Evolutionary conservation across 2,888 invertebrate species (phyloP), one percentile per base, ranked within the genome.

Genomic region (Tipula unca): DNA sequence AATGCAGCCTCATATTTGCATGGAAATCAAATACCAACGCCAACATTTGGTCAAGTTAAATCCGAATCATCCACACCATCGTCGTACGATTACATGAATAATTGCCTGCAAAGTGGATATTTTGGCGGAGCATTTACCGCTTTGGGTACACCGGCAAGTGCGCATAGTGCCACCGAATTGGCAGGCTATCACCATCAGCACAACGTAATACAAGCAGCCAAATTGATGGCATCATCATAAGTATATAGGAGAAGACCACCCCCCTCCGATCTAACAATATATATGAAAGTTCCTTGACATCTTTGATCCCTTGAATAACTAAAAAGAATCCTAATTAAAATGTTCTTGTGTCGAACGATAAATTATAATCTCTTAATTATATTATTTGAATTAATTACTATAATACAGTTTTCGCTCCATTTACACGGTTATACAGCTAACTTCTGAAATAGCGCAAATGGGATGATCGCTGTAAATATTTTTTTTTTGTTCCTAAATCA

Each of bases 171-270:
- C 86, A 92, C 93, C 84, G 95, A 95, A 87, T 93, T 94, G 87
- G 93, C 93, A 87, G 95, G 95, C 35, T 95, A 95, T 91, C 95
- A 96, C 89, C 96, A 96, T 91, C 96, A 96, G 90, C 95, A 96
- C 89, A 96, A 96, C 91, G 96, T 96, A 87, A 95, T 96, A 69
- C 95, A 95, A 87, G 95, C 96, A 86, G 95, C 96, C 86, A 96
- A 96, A 90, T 92, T 96, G 87, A 95, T 96, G 94, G 96, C 96
- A 13, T 95, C 96, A 86, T 95, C 96, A 90, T 96, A 95, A 92
- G 25, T 25, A 1, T 13, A 25, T n/a, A n/a, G n/a, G 25, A 69
- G 25, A 69, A 69, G 69, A 13, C 25, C 10, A 20, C 1, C 39
- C 10, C 10, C 69, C 69, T 1, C 10, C 69, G 25, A 25, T 69